phyloP scores from a whole-genome alignment of 1,140 invertebrate genomes.

The Nephila pilipes region DNA sequence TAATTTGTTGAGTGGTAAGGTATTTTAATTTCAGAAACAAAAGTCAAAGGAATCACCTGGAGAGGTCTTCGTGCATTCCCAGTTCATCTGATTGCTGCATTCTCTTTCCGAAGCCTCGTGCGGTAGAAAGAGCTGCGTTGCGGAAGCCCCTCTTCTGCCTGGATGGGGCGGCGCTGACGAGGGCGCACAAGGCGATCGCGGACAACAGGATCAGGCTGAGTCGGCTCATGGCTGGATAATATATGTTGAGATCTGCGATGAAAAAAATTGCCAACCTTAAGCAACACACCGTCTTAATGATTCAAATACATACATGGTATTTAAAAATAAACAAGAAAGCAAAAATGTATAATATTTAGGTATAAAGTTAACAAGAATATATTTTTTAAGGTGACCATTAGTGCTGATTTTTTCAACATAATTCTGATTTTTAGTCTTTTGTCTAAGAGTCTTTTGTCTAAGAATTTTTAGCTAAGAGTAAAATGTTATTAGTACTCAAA shows the following conservation, averaged over 20 bases:
- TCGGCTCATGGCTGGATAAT: conserved; percentile 18
- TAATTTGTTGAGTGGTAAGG: too few species aligned
- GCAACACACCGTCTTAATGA: too few species aligned
- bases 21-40: background rate
- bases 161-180: background rate
- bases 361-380: too few species aligned
- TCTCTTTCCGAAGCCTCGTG: conserved; percentile 76
- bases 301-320: too few species aligned
- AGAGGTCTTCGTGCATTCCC: conserved; percentile 24
- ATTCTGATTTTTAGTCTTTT: too few species aligned
- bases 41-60: background rate
- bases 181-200: background rate
- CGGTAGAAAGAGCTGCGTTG: conserved; percentile 76
- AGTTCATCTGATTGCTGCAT: conserved; percentile 57
- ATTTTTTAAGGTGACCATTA: too few species aligned
- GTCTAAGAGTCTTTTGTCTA: too few species aligned
- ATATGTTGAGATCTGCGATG: background rate
- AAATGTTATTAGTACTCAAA: too few species aligned
- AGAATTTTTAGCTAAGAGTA: too few species aligned
- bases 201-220: conserved; percentile 12
- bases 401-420: too few species aligned
- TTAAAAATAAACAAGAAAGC: too few species aligned
- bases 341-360: too few species aligned
- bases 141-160: conserved; percentile 76
- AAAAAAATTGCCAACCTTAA: background rate